Evolutionary conservation across 1,140 invertebrate species (phyloP), one percentile per base, ranked within the genome.

Genomic region (Drosophila pruinosa): DNA sequence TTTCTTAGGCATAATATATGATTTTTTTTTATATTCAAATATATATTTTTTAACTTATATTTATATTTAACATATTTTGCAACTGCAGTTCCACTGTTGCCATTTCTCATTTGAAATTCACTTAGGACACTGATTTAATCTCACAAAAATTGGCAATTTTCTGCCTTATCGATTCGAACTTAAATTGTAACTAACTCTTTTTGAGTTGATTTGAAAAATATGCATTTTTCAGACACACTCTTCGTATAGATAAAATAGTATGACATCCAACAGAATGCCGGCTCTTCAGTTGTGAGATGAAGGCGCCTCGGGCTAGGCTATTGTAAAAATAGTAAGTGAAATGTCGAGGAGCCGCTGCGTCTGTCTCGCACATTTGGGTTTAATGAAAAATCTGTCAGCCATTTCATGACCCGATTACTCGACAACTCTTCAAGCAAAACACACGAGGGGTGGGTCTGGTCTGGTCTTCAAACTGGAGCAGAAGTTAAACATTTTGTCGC

Each of bases 371-470:
- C 48, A 15, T 69, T 69, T 69, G 43, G 26, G 36, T 62, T 67
- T 72, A 72, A 67, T 65, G 61, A 73, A 41, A 70, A 71, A 45
- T 70, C 48, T 61, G 47, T 38, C 65, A 71, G 78, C 50, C 78
- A 73, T 78, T 73, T 73, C 38, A 73, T 85, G 77, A 86, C 81
- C 82, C 80, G 72, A 83, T 76, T 85, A 78, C 59, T 53, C 48
- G 65, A 63, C 65, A 47, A 54, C 65, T 69, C 65, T 69, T 69
- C 65, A 63, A 54, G 65, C 57, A 52, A 17, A 15, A 21, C 14
- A 21, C n/a, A 17, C 4, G 0, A 4, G 12, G 19, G 8, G 24
- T 12, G 12, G 22, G 52, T 28, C 19, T 21, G 24, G 2, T 12
- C 41, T 24, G 10, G 43, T 47, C 43, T 24, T n/a, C 48, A 72